Base-by-base conservation (phyloP, 1,140 invertebrate species). In the Anastrepha obliqua region DNA sequence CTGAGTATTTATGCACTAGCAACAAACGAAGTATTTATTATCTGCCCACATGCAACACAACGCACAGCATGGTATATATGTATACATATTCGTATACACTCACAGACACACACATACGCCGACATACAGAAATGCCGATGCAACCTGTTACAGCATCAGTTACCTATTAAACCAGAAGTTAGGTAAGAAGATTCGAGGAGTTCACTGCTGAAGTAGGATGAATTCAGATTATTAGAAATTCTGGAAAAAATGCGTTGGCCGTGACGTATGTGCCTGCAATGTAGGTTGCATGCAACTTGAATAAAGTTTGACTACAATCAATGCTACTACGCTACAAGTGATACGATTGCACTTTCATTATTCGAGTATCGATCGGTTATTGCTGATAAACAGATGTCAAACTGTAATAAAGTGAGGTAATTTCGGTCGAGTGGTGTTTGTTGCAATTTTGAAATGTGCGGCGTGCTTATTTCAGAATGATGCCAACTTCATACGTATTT, bases 31-130 rank as follows among this genome's bases (percentile, higher is more conserved):
- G 67, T 44, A 44, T 74, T 74, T 74, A 74, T 74, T 74, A 74
- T 74, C 67, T 74, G 67, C 67, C 67, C 67, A 74, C 67, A 44
- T 74, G 67, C 39, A 74, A 74, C 42, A 74, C 67, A 74, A 74
- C 39, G 44, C 67, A 6, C 51, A 3, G 11, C 51, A 6, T 55
- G 11, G 11, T 55, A 55, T 55, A 55, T 55, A n/a, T n/a, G n/a
- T n/a, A 3, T 55, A 55, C 51, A 55, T 55, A 55, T 55, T 55
- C 51, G 11, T 55, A 29, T 55, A 6, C 51, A 55, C 51, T 55
- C 29, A 29, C 29, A 64, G 1, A 0, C 9, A 3, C 8, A 39
- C n/a, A 65, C 29, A 65, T 2, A 65, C 3, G 29, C 29, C 17
- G n/a, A 39, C 39, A 13, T 70, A 15, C 15, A 70, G 44, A 47